Evolutionary conservation across 2,888 invertebrate species (phyloP).

Genomic region (Dolichomitus sp.): DNA sequence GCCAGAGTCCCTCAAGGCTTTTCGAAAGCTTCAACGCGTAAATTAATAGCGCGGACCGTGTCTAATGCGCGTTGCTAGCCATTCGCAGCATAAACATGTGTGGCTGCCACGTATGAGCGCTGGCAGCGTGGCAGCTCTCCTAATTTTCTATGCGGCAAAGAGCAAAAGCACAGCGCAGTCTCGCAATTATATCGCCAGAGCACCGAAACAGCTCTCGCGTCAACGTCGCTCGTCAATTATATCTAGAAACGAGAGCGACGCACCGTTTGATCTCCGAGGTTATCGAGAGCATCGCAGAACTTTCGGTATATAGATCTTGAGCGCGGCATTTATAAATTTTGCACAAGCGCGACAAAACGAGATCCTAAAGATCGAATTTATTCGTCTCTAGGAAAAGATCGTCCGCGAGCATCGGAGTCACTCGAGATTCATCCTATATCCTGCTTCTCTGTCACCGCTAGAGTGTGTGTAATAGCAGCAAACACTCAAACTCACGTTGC

Average conservation of each 20-base stretch:
- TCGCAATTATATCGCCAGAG: conserved; percentile 25
- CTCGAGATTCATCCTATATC: conserved; percentile 40
- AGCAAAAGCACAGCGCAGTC: conserved; percentile 11
- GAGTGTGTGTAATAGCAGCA: background rate
- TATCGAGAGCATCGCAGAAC: background rate
- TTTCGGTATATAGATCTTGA: conserved; percentile 8
- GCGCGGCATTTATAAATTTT: conserved; percentile 7
- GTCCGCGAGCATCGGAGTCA: conserved; percentile 35
- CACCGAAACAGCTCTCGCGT: conserved; percentile 13
- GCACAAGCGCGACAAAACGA: background rate
- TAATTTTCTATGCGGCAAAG: background rate
- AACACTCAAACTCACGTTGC: conserved; percentile 15
- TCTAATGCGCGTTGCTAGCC: conserved; percentile 24
- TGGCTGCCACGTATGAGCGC: background rate
- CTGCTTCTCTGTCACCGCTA: conserved; percentile 22
- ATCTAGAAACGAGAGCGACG: conserved; percentile 11
- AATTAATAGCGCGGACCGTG: conserved; percentile 76
- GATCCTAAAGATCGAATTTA: conserved; percentile 35
- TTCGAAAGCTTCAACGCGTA: conserved; percentile 79
- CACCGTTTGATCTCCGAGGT: conserved; percentile 31
- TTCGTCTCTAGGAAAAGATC: background rate
- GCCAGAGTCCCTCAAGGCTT: conserved; percentile 76
- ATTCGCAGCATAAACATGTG: conserved; percentile 8
- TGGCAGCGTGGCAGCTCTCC: conserved; percentile 24
- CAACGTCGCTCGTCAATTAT: conserved; percentile 41